Conservation (phyloP, 2,797 vertebrate species). For the Loriculus beryllinus region DNA sequence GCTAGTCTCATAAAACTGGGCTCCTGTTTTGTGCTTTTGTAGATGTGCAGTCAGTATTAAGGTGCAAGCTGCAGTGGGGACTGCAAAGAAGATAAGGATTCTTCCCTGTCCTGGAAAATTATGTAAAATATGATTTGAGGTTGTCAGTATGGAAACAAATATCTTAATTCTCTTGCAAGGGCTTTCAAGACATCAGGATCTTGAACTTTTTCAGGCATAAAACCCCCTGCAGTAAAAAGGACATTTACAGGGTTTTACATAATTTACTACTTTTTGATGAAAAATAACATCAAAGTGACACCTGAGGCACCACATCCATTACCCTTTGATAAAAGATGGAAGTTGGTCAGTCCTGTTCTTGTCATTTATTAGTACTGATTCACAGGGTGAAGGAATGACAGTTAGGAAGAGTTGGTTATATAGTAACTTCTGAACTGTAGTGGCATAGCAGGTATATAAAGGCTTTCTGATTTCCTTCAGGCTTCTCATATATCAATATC, state of each 20-base stretch:
- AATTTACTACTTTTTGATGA: neutral
- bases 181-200: neutral
- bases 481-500: neutral
- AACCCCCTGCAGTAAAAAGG: neutral
- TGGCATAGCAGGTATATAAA: neutral
- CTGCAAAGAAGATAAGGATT: neutral
- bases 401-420: neutral
- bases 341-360: neutral
- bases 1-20: neutral
- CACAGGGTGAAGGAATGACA: neutral
- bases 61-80: neutral
- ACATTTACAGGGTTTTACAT: neutral
- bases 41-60: neutral
- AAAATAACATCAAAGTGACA: neutral
- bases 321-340: neutral
- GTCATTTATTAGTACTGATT: neutral
- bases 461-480: neutral
- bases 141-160: constrained; percentile 2
- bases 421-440: neutral
- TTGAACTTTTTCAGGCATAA: neutral
- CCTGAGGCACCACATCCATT: neutral
- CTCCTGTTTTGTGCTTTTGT: neutral
- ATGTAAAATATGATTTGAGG: neutral
- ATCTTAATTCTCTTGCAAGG: neutral
- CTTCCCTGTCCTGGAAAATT: neutral